Conservation (phyloP, 2,888 invertebrate species). For the Peribatodes rhomboidaria region DNA sequence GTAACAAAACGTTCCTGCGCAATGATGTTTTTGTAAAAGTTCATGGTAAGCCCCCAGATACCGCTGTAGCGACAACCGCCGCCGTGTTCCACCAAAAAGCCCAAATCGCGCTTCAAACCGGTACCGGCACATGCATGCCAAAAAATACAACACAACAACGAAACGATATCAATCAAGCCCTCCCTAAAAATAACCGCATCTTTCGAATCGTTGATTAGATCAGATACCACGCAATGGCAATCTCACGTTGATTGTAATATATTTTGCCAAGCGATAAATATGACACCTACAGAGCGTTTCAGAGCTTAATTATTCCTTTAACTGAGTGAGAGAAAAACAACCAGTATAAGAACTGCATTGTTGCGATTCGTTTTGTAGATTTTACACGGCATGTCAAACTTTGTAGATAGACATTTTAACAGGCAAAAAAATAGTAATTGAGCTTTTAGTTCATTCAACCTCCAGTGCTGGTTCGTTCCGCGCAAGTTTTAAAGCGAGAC, state of each 20-base stretch:
- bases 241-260: constrained; percentile 31
- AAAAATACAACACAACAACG: constrained; percentile 39
- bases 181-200: constrained; percentile 51
- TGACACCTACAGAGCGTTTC: constrained; percentile 12
- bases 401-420: constrained; percentile 52
- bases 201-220: constrained; percentile 37
- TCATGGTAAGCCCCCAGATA: constrained; percentile 56
- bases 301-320: constrained; percentile 21
- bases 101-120: constrained; percentile 54
- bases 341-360: constrained; percentile 50
- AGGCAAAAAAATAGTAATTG: constrained; percentile 59
- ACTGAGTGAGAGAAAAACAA: constrained; percentile 34
- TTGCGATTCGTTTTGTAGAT: constrained; percentile 65
- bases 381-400: constrained; percentile 65
- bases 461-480: constrained; percentile 11
- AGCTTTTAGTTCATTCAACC: constrained; percentile 64
- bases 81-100: constrained; percentile 51
- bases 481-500: constrained; percentile 2
- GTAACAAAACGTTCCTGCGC: too few species aligned
- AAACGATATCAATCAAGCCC: constrained; percentile 57
- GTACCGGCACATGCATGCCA: constrained; percentile 53
- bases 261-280: constrained; percentile 23
- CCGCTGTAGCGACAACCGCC: constrained; percentile 44
- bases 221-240: constrained; percentile 6
- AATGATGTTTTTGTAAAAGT: too few species aligned